Evolutionary conservation across 2,113 vertebrate genomes (phyloP).

Genomic region (Sarotherodon lohbergeri): DNA sequence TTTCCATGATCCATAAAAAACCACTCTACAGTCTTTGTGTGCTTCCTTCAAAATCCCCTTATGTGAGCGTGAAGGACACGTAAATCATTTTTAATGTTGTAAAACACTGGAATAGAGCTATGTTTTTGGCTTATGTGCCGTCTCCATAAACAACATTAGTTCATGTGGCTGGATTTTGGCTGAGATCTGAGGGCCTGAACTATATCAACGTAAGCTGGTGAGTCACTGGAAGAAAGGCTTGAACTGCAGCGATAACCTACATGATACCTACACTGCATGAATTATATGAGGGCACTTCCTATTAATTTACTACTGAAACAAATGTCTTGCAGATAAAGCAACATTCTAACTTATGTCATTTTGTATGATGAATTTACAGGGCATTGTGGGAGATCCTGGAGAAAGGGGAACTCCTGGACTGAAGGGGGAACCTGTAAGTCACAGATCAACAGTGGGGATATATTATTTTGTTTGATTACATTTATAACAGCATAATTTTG

Average conservation of each 20-base stretch:
- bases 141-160: slow-evolving; percentile 57
- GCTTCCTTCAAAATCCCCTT: slow-evolving; percentile 12
- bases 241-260: not conserved
- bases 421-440: slow-evolving; percentile 74
- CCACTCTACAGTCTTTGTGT: not conserved
- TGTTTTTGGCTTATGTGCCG: slow-evolving; percentile 36
- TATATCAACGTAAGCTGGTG: slow-evolving; percentile 22
- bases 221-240: slow-evolving; percentile 12
- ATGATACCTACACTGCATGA: not conserved
- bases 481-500: not conserved
- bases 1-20: not conserved
- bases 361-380: slow-evolving; percentile 54
- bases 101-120: slow-evolving; percentile 24
- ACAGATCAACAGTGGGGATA: not conserved
- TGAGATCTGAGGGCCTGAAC: slow-evolving; percentile 14
- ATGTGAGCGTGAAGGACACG: not conserved
- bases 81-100: slow-evolving; percentile 46
- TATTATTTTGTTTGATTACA: not conserved
- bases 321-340: not conserved
- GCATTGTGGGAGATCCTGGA: slow-evolving; percentile 76
- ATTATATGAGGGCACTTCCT: not conserved
- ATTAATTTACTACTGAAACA: not conserved
- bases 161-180: slow-evolving; percentile 42
- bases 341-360: not conserved
- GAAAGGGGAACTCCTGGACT: slow-evolving; percentile 65